Conservation (phyloP, 2,797 vertebrate species). For the Chelonia mydas region DNA sequence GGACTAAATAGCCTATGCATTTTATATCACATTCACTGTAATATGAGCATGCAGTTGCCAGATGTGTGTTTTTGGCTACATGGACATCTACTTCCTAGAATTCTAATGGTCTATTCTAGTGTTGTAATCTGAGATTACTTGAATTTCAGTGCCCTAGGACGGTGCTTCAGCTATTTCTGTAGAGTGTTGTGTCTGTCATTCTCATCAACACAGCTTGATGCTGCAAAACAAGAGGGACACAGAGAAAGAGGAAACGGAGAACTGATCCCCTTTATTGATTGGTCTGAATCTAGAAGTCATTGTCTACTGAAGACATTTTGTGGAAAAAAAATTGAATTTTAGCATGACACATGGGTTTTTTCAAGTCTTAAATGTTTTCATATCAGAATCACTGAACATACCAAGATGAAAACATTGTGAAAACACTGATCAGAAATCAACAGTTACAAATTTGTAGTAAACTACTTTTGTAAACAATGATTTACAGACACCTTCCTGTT, state of each 20-base stretch:
- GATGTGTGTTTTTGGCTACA: not conserved
- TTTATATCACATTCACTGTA: not conserved
- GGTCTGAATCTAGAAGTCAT: slow-evolving; percentile 90
- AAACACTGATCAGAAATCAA: slow-evolving; percentile 58
- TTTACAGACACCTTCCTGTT: slow-evolving; percentile 63
- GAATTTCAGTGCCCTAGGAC: not conserved
- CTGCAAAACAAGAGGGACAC: slow-evolving; percentile 72
- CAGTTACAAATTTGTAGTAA: slow-evolving; percentile 63
- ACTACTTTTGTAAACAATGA: slow-evolving; percentile 57
- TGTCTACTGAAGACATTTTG: slow-evolving; percentile 89
- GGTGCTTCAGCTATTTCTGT: not conserved
- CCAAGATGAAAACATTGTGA: slow-evolving; percentile 68
- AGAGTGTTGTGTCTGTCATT: not conserved
- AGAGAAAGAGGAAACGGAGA: slow-evolving; percentile 81
- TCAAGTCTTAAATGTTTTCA: slow-evolving; percentile 88
- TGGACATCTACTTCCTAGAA: not conserved
- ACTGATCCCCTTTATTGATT: slow-evolving; percentile 93
- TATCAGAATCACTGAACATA: slow-evolving; percentile 81
- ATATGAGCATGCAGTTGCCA: not conserved
- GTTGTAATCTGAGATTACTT: no score
- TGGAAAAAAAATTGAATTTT: slow-evolving; percentile 87
- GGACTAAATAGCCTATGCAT: not conserved
- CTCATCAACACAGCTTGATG: slow-evolving; percentile 12
- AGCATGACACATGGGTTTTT: slow-evolving; percentile 85
- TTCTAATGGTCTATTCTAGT: not conserved